These are phyloP conservation scores for Rhinoraja longicauda DNA, from an alignment of 2,797 vertebrate genomes.

Conservation along the genomic window DNA sequence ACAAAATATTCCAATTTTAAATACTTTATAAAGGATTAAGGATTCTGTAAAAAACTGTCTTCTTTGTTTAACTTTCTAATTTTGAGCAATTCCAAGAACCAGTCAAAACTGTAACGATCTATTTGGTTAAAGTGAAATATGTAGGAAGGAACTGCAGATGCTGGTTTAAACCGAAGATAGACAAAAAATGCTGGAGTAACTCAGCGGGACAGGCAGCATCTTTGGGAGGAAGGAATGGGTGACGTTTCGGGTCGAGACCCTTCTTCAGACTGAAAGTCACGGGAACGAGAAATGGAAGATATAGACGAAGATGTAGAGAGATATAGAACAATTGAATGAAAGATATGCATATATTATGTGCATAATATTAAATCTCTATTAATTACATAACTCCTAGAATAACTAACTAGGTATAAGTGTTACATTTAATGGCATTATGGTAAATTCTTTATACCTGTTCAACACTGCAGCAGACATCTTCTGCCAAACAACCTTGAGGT, in stretches of 20 bases:
- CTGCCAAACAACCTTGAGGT: background rate
- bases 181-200: no score
- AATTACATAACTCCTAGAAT: background rate
- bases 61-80: background rate
- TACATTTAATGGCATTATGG: background rate
- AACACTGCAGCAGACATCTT: background rate
- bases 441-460: background rate
- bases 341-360: no score
- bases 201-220: no score
- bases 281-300: no score
- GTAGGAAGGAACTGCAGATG: no score
- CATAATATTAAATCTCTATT: background rate
- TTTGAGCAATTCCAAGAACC: background rate
- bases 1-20: background rate
- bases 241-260: no score
- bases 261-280: no score
- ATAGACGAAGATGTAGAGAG: no score
- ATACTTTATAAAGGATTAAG: background rate
- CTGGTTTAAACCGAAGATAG: no score
- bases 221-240: no score
- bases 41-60: background rate
- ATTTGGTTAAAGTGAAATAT: background rate
- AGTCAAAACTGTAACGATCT: background rate
- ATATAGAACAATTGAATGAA: no score
- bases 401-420: background rate